Conservation (phyloP, 2,113 vertebrate genomes). For the Python bivittatus region DNA sequence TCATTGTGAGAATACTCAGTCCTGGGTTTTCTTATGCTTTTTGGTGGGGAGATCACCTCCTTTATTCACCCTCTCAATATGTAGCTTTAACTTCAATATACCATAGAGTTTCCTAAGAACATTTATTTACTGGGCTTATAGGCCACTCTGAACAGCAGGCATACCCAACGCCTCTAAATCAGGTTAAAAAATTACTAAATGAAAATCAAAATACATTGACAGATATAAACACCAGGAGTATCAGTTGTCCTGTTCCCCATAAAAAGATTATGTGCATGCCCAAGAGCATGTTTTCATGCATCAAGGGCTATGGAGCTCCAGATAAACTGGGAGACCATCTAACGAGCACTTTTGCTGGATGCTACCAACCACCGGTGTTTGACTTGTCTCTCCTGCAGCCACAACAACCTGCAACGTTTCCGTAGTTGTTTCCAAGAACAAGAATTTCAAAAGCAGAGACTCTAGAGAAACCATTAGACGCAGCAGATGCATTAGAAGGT, state of each 20-base stretch:
- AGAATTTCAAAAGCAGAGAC: neutral
- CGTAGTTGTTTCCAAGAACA: neutral
- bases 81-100: neutral
- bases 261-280: neutral
- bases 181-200: neutral
- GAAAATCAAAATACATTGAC: neutral
- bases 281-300: neutral
- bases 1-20: neutral
- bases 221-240: neutral
- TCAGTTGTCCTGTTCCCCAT: neutral
- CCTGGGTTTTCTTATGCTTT: neutral
- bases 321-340: neutral
- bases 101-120: neutral
- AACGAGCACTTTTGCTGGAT: neutral
- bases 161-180: neutral
- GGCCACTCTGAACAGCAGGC: neutral
- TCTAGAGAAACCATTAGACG: neutral
- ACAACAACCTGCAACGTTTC: accelerated
- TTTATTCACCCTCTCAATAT: neutral
- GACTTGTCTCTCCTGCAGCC: neutral
- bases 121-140: neutral
- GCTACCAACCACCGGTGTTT: neutral
- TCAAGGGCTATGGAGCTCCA: neutral
- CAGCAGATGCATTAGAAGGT: accelerated
- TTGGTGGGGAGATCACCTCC: neutral